Conservation (phyloP, 2,888 invertebrate genomes). For the Aphrophora alni region DNA sequence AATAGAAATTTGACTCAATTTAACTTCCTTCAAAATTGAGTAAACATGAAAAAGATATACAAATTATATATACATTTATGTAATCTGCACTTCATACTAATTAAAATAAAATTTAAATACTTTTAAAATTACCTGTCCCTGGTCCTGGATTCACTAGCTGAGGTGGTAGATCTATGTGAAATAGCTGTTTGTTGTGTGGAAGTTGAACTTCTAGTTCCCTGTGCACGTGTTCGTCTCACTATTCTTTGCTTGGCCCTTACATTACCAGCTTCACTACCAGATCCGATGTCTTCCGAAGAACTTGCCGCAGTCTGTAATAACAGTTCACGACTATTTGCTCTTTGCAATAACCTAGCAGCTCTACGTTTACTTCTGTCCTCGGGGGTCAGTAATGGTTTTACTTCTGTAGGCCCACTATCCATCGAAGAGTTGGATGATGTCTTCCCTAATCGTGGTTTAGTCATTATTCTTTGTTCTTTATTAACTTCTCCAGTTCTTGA, state of each 20-base stretch:
- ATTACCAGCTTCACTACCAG: constrained; percentile 39
- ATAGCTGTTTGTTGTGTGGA: constrained; percentile 21
- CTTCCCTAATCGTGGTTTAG: constrained; percentile 53
- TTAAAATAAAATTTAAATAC: no score
- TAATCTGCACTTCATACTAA: no score
- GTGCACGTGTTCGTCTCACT: constrained; percentile 17
- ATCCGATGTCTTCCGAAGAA: constrained; percentile 61
- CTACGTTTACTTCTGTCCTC: constrained; percentile 49
- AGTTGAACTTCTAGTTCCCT: constrained; percentile 12
- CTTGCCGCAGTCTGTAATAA: constrained; percentile 57
- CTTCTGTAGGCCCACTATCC: constrained; percentile 42
- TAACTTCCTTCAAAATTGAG: no score
- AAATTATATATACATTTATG: no score
- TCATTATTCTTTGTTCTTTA: constrained; percentile 14
- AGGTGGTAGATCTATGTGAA: constrained; percentile 12
- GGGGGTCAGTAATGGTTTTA: constrained; percentile 26
- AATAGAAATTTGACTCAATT: no score
- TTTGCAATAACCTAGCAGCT: constrained; percentile 58
- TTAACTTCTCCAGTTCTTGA: constrained; percentile 29
- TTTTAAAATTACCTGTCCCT: constrained; percentile 40
- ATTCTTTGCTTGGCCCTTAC: constrained; percentile 28
- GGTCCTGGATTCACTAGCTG: constrained; percentile 30
- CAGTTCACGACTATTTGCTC: constrained; percentile 61
- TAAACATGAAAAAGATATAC: no score
- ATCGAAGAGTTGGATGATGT: constrained; percentile 54